These are phyloP conservation scores for Cheilosia urbana DNA, from an alignment of 2,888 invertebrate species.

Conservation along the genomic window DNA sequence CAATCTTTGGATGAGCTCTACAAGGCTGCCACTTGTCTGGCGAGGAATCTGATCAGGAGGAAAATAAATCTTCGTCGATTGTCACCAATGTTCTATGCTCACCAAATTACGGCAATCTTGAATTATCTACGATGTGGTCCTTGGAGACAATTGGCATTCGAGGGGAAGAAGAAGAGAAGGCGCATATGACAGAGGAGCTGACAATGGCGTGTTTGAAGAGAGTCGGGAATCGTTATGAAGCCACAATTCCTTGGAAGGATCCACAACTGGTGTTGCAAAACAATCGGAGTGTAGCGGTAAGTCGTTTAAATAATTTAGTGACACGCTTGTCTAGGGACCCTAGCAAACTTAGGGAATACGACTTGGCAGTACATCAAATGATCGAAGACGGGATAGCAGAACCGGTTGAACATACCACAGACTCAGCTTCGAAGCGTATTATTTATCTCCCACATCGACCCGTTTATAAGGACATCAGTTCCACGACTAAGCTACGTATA, in stretches of 20 bases:
- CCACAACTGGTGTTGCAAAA: neutral
- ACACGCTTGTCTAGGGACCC: slow-evolving; percentile 20
- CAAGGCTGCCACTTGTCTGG: slow-evolving; percentile 3
- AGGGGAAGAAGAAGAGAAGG: slow-evolving; percentile 10
- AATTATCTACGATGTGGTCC: slow-evolving; percentile 9
- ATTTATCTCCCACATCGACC: slow-evolving; percentile 11
- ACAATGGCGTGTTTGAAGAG: neutral
- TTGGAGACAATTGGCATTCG: slow-evolving; percentile 19
- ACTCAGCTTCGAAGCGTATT: neutral
- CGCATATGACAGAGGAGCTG: neutral
- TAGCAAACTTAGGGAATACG: slow-evolving; percentile 14
- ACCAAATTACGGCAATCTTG: neutral
- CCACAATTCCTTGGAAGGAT: slow-evolving; percentile 20
- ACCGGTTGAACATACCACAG: neutral
- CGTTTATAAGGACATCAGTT: slow-evolving; percentile 7
- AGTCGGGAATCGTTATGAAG: slow-evolving; percentile 9
- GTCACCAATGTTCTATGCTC: neutral
- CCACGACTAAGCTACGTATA: slow-evolving; percentile 7
- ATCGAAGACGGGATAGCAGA: slow-evolving; percentile 12
- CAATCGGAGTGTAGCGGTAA: slow-evolving; percentile 20
- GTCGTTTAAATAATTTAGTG: neutral
- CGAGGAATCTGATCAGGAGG: neutral
- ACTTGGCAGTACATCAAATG: slow-evolving; percentile 17
- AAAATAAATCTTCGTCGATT: neutral
- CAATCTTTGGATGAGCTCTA: slow-evolving; percentile 23